Evolutionary conservation across 2,888 invertebrate species (phyloP).

Genomic region (Thecocarcelia acutangulata): DNA sequence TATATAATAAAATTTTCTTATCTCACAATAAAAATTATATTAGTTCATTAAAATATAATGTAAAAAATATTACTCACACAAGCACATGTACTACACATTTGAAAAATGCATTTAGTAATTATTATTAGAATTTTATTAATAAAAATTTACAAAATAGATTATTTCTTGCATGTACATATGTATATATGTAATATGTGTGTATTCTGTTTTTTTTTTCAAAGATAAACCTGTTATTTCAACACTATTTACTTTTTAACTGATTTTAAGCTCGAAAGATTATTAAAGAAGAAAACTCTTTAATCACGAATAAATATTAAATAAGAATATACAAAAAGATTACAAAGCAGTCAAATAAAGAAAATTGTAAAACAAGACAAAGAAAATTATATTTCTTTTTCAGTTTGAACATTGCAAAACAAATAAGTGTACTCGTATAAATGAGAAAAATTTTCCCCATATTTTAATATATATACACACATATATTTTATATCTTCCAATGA

Average conservation of each 20-base stretch:
- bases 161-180: neutral
- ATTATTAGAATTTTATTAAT: neutral
- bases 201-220: conserved; percentile 34
- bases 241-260: conserved; percentile 69
- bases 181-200: conserved; percentile 8
- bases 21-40: neutral
- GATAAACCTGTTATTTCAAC: conserved; percentile 68
- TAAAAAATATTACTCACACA: conserved; percentile 25
- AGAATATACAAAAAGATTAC: conserved; percentile 19
- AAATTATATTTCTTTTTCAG: conserved; percentile 32
- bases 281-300: conserved; percentile 17
- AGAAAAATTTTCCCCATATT: no score
- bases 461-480: neutral
- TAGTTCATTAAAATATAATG: neutral
- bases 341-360: conserved; percentile 37
- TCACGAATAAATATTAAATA: conserved; percentile 1
- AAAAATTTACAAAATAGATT: neutral
- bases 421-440: no score
- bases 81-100: conserved; percentile 41
- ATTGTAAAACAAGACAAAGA: conserved; percentile 35
- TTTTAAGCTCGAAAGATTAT: conserved; percentile 2
- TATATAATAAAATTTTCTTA: neutral
- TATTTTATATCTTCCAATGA: neutral
- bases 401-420: conserved; percentile 24
- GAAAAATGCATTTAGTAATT: conserved; percentile 17